Evolutionary conservation across 2,113 vertebrate genomes (phyloP).

Genomic region (Gasterosteus aculeatus): DNA sequence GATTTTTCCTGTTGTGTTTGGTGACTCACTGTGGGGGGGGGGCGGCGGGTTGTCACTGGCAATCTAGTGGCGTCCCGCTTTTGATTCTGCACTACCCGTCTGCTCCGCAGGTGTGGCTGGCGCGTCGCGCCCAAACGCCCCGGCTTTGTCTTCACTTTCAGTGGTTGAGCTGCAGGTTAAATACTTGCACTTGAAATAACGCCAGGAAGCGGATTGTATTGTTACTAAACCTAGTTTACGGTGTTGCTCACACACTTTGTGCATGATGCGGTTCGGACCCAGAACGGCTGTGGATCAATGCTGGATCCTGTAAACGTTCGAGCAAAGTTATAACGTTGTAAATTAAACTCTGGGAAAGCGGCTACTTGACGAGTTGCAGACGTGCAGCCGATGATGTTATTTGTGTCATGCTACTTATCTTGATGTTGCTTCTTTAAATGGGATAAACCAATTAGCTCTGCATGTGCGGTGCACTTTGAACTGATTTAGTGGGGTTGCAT

Average conservation of each 20-base stretch:
- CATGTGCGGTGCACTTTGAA: no score
- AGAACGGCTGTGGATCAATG: no score
- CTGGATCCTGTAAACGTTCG: background rate
- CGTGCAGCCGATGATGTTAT: no score
- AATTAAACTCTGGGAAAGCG: background rate
- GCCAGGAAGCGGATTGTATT: background rate
- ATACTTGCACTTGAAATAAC: background rate
- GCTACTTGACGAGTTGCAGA: no score
- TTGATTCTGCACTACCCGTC: constrained; percentile 36
- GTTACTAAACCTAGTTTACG: background rate
- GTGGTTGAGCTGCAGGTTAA: background rate
- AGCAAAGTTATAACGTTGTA: background rate
- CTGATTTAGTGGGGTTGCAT: no score
- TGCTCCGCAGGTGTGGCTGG: constrained; percentile 11
- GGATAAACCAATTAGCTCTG: no score
- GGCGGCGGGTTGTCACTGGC: constrained; percentile 33
- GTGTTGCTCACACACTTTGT: background rate
- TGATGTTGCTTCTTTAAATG: no score
- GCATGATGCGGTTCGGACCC: background rate
- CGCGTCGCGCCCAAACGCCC: background rate
- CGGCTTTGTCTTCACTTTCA: background rate
- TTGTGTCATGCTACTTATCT: no score
- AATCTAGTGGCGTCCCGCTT: constrained; percentile 5
- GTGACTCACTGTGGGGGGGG: constrained; percentile 37
- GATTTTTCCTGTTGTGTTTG: constrained; percentile 49